Conservation (phyloP, 1,140 invertebrate species). For the Cotesia glomerata region DNA sequence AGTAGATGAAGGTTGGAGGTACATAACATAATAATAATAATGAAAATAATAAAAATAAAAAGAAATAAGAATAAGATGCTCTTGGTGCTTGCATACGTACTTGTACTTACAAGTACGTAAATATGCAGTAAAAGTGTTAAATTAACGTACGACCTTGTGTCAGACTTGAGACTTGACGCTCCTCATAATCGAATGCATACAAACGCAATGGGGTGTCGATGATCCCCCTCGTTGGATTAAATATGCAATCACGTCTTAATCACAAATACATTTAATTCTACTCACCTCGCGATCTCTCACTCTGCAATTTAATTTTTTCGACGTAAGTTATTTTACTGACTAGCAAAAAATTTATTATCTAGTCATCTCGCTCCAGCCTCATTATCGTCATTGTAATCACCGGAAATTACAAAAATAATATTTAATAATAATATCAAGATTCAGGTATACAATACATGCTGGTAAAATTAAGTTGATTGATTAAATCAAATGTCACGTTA, state of each 20-base stretch:
- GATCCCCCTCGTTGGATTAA: neutral
- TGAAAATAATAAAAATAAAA: no score
- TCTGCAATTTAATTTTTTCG: conserved; percentile 12
- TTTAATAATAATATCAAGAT: no score
- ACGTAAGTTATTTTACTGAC: neutral
- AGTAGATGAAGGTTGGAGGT: no score
- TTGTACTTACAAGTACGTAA: no score
- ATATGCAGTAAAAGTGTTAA: no score
- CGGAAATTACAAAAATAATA: neutral
- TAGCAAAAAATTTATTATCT: neutral
- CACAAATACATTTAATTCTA: conserved; percentile 9
- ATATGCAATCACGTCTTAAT: conserved; percentile 23
- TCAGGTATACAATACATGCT: no score
- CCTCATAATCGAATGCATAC: neutral
- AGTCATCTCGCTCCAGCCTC: conserved; percentile 3
- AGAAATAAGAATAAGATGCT: no score
- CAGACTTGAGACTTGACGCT: neutral
- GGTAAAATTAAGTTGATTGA: no score
- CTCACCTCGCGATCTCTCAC: neutral
- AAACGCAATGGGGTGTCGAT: conserved; percentile 8
- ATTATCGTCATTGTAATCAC: no score
- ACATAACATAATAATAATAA: no score
- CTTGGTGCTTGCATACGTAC: no score
- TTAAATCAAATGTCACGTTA: no score
- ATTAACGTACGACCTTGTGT: neutral